Percentiles rank a stretch among this genome's conserved stretches.
These are phyloP conservation scores for Zaprionus davidi DNA, from an alignment of 1,140 invertebrate species.

Conservation along the genomic window DNA sequence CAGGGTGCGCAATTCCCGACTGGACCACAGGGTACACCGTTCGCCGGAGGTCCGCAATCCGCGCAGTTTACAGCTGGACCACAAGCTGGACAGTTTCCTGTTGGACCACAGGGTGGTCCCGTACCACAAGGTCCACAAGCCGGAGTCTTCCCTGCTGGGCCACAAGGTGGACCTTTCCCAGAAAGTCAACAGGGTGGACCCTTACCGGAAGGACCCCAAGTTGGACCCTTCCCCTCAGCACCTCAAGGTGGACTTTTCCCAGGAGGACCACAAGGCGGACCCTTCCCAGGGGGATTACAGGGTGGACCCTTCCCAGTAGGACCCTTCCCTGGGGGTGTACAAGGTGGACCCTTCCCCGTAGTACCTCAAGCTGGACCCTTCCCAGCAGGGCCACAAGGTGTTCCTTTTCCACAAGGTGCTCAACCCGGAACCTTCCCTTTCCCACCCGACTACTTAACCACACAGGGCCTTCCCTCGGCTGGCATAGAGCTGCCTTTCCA, in stretches of 20 bases:
- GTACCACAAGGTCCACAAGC: constrained; percentile 19
- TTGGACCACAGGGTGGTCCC: neutral
- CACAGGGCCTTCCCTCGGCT: constrained; percentile 50
- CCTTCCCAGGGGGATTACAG: neutral
- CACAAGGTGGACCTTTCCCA: neutral
- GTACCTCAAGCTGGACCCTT: constrained; percentile 11
- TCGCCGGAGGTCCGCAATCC: neutral
- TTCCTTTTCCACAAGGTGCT: neutral
- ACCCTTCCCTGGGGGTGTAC: constrained; percentile 3
- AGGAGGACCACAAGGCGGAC: neutral
- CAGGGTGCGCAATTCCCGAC: constrained; percentile 8
- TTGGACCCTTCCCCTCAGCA: neutral
- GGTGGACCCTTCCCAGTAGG: constrained; percentile 11
- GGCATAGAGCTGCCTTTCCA: constrained; percentile 46
- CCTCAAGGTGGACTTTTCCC: constrained; percentile 20
- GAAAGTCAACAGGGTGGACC: neutral
- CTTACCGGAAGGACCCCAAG: constrained; percentile 7
- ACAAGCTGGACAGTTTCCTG: constrained; percentile 23
- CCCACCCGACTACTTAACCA: constrained; percentile 55
- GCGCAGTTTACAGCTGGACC: constrained; percentile 8
- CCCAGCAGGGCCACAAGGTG: constrained; percentile 15
- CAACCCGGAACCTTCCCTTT: constrained; percentile 7
- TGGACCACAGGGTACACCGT: neutral
- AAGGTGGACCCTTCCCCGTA: neutral
- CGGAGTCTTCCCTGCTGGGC: constrained; percentile 10